Evolutionary conservation across 2,797 vertebrate genomes (phyloP).

Genomic region (Pantherophis alleghaniensis): DNA sequence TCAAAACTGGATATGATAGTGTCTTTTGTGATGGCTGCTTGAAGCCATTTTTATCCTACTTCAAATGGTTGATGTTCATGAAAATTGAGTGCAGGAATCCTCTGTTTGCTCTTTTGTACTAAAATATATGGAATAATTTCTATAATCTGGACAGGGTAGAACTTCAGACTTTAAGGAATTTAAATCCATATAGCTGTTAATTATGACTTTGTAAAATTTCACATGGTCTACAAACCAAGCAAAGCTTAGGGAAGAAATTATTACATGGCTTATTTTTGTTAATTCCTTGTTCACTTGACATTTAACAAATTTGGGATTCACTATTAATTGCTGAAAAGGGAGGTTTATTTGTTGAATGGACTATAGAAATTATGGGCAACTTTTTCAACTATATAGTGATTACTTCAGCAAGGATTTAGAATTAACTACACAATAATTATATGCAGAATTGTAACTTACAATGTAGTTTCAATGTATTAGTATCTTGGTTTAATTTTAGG

Average conservation of each 20-base stretch:
- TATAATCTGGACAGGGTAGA: neutral
- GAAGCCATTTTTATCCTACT: constrained; percentile 38
- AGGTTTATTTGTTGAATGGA: neutral
- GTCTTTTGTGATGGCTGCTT: constrained; percentile 53
- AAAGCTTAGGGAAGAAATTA: neutral
- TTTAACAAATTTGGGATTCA: neutral
- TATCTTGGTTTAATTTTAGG: neutral
- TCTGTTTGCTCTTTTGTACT: neutral
- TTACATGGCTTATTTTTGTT: neutral
- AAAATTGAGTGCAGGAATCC: neutral
- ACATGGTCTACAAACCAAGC: neutral
- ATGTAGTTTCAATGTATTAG: neutral
- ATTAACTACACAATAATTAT: neutral
- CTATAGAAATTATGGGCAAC: neutral
- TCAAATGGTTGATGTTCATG: constrained; percentile 30
- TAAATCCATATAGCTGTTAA: neutral
- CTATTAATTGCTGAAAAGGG: neutral
- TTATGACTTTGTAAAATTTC: neutral
- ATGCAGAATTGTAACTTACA: neutral
- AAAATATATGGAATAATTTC: neutral
- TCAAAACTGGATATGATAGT: constrained; percentile 58
- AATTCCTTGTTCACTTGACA: neutral
- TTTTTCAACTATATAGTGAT: constrained; percentile 9
- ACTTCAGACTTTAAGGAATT: neutral
- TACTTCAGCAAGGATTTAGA: constrained; percentile 7